A percentile compares a stretch with the other conserved stretches of the same genome.
These are phyloP conservation scores for Marronus borbonicus DNA, from an alignment of 2,888 invertebrate species.

Conservation along the genomic window DNA sequence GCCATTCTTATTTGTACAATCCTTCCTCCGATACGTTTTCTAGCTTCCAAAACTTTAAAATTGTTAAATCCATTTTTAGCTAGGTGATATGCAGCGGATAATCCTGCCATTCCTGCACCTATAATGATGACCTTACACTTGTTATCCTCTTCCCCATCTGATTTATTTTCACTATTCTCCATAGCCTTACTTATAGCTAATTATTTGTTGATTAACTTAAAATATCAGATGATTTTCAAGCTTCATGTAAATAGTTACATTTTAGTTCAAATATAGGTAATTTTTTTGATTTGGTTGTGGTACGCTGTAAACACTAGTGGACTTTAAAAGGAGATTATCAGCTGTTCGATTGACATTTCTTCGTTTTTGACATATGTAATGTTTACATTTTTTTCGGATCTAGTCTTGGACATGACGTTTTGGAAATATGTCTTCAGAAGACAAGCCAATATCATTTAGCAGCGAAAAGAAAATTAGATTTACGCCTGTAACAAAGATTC, in stretches of 20 bases:
- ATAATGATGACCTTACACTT: conserved; percentile 83
- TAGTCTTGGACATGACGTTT: conserved; percentile 53
- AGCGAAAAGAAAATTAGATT: conserved; percentile 71
- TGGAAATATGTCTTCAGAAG: conserved; percentile 56
- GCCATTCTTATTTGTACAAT: conserved; percentile 84
- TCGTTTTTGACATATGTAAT: too few species aligned
- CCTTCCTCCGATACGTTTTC: conserved; percentile 86
- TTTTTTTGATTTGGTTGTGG: background rate
- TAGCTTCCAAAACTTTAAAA: conserved; percentile 86
- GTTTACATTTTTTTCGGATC: background rate
- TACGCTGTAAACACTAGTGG: background rate
- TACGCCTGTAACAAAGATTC: conserved; percentile 69
- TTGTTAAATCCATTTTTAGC: conserved; percentile 85
- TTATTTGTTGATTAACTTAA: conserved; percentile 46
- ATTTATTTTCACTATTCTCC: conserved; percentile 50
- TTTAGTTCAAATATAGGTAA: conserved; percentile 10
- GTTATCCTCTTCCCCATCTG: conserved; percentile 55
- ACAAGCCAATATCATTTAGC: conserved; percentile 45
- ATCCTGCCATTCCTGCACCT: conserved; percentile 89
- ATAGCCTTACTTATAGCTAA: conserved; percentile 39
- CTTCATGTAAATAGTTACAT: conserved; percentile 42
- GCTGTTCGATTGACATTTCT: background rate
- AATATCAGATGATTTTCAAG: conserved; percentile 46
- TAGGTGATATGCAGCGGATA: conserved; percentile 88
- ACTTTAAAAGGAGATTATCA: background rate